Percentiles rank a stretch among this genome's conserved stretches.
These are phyloP conservation scores for Eleutherodactylus coqui DNA, from an alignment of 2,797 vertebrate genomes.

Conservation along the genomic window DNA sequence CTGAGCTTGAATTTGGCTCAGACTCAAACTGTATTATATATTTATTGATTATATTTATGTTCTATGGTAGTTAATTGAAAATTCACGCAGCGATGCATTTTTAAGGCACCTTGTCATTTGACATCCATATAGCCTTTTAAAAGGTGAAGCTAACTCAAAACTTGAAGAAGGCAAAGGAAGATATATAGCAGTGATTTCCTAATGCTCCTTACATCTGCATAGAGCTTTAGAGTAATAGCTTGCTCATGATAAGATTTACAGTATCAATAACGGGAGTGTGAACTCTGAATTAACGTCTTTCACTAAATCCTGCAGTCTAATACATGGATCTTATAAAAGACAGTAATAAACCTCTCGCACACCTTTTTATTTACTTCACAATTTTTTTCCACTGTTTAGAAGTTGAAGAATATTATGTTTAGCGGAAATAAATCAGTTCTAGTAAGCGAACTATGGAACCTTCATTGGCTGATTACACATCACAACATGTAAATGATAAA, in stretches of 20 bases:
- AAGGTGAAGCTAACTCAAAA: background rate
- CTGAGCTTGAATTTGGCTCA: background rate
- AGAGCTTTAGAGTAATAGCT: background rate
- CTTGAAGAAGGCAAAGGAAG: background rate
- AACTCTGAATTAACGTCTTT: constrained; percentile 15
- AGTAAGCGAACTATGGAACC: too few species aligned
- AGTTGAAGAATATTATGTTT: background rate
- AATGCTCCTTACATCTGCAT: constrained; percentile 9
- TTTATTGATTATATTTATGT: constrained; percentile 46
- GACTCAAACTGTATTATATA: background rate
- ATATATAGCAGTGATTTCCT: constrained; percentile 6
- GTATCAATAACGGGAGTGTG: constrained; percentile 27
- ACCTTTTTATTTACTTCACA: constrained; percentile 12
- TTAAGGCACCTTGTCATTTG: constrained; percentile 1
- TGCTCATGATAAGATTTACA: constrained; percentile 11
- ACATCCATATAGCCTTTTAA: background rate
- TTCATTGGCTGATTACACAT: too few species aligned
- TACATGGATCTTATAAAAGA: background rate
- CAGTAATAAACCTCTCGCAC: background rate
- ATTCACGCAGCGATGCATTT: background rate
- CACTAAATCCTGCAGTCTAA: constrained; percentile 34
- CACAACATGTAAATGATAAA: too few species aligned
- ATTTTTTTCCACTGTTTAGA: background rate
- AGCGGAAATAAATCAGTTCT: too few species aligned
- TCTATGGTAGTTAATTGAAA: constrained; percentile 58